Base-by-base conservation (phyloP, 2,797 vertebrate species). In the Eidolon dupreanum region DNA sequence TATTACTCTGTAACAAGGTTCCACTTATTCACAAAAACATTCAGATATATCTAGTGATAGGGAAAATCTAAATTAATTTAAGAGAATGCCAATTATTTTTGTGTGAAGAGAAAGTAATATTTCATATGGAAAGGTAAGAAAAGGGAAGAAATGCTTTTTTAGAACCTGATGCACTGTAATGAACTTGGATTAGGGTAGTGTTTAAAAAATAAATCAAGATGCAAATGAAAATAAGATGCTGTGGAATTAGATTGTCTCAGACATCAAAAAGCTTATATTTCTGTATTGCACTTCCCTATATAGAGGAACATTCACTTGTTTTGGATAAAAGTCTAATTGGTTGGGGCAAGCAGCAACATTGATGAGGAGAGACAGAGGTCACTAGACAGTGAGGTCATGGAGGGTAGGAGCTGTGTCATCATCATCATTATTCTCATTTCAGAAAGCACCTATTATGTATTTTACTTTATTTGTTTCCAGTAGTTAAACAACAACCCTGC, bases 171-270 rank as follows among this genome's bases (percentile, higher is more conserved):
- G 51, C 2, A 36, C 13, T 12, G 0, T 66, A 77, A 82, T 92
- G 63, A 70, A 59, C 71, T 84, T 74, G 20, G 26, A 53, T 57
- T 66, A 63, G 3, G 3, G 26, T 77, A 74, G 59, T 41, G 26
- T 90, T 95, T 95, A 33, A 57, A 93, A 85, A 78, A 36, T 13
- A 74, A 85, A 86, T 43, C 28, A 87, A 83, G 46, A 43, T 59
- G 61, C 13, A 82, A 74, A 93, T 82, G 55, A 73, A 92, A 81
- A 63, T 71, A 68, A 81, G 38, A 33, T 92, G 24, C 9, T 71
- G 3, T 68, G 38, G 16, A 46, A 15, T 24, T 68, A 41, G 38
- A 9, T 57, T 61, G 28, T 19, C 17, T 38, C 38, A 61, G 49
- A 33, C 9, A 57, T 41, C 33, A 28, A 33, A 51, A 43, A 75